These are phyloP conservation scores for Menidia beryllina DNA, from an alignment of 2,113 vertebrate genomes.

Conservation along the genomic window DNA sequence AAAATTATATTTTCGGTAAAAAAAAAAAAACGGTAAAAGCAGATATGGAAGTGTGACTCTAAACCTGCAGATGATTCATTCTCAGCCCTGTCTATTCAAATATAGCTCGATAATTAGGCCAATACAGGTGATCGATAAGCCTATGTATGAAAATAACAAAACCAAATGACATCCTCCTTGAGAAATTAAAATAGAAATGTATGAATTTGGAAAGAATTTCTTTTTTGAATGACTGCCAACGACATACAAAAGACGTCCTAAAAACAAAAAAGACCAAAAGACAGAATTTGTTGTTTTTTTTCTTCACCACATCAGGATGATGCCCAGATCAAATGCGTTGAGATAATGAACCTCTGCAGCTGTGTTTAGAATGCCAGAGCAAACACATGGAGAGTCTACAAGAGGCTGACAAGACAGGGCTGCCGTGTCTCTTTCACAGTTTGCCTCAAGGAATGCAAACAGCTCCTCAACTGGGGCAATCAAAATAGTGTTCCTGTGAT, in stretches of 20 bases:
- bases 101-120: background rate
- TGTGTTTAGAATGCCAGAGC: constrained; percentile 25
- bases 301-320: constrained; percentile 1
- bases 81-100: no score
- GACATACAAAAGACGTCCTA: no score
- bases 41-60: background rate
- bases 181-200: background rate
- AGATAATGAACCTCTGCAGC: constrained; percentile 22
- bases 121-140: background rate
- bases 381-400: constrained; percentile 10
- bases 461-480: background rate
- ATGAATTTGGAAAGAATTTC: background rate
- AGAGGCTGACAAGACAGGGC: constrained; percentile 22
- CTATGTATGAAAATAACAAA: background rate
- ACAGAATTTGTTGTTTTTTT: background rate
- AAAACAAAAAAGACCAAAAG: background rate
- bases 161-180: background rate
- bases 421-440: constrained; percentile 38
- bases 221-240: no score
- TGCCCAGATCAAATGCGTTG: background rate
- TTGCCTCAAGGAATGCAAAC: constrained; percentile 52
- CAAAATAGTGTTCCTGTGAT: background rate
- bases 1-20: no score
- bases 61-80: background rate
- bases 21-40: constrained; percentile 7